These are phyloP conservation scores for Drosophila lacertosa DNA, from an alignment of 1,140 invertebrate genomes.

Conservation along the genomic window DNA sequence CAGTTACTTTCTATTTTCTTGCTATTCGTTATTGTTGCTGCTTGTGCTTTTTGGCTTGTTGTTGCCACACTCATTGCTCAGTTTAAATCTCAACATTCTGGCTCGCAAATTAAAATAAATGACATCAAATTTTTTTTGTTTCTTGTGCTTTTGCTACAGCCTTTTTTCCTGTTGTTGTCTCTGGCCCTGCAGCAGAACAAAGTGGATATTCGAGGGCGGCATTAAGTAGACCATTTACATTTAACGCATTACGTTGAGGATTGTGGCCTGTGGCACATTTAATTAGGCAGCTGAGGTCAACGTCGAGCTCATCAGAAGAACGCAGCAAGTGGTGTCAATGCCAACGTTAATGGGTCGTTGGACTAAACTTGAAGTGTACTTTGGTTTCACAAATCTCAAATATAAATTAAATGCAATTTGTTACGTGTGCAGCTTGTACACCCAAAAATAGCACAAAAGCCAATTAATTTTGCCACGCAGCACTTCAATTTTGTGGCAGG, in stretches of 20 bases:
- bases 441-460: conserved; percentile 16
- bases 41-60: conserved; percentile 7
- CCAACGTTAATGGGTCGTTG: conserved; percentile 50
- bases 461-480: conserved; percentile 40
- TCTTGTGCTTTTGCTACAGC: conserved; percentile 14
- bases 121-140: conserved; percentile 59
- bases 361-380: conserved; percentile 9
- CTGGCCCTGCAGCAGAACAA: background rate
- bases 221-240: conserved; percentile 66
- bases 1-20: too few relatives aligned
- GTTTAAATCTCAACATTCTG: conserved; percentile 70
- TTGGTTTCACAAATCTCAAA: conserved; percentile 15
- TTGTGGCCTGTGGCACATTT: conserved; percentile 48
- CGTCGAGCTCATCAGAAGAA: conserved; percentile 46
- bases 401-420: conserved; percentile 63
- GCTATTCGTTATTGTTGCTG: background rate
- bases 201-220: conserved; percentile 26
- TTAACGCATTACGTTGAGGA: background rate
- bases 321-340: conserved; percentile 59
- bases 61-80: conserved; percentile 54
- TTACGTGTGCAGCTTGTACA: conserved; percentile 34
- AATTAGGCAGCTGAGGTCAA: conserved; percentile 60
- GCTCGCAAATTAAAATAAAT: conserved; percentile 79
- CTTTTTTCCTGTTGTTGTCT: conserved; percentile 2
- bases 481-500: conserved; percentile 18